Conservation (phyloP, 2,113 vertebrate species). For the Pseudopodoces humilis region DNA sequence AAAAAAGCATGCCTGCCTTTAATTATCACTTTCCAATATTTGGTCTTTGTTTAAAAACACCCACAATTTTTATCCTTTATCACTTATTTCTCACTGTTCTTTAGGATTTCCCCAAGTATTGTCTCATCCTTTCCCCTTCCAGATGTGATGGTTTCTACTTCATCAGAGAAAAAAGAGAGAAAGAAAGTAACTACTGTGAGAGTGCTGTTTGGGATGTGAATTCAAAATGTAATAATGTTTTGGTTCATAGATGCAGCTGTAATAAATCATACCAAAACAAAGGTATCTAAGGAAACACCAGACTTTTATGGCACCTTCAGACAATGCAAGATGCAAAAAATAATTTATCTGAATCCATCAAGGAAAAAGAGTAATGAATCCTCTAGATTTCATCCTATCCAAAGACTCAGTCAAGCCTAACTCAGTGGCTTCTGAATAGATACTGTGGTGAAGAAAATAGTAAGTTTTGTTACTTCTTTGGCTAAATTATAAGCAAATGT, state of each 20-base stretch:
- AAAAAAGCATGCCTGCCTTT: neutral
- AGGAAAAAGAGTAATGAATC: neutral
- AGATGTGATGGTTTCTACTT: neutral
- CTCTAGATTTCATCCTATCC: neutral
- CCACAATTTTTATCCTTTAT: neutral
- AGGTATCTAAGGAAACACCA: neutral
- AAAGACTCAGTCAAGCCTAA: neutral
- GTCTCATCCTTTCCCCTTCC: neutral
- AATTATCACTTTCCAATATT: neutral
- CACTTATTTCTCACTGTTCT: neutral
- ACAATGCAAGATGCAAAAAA: neutral
- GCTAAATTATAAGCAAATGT: neutral
- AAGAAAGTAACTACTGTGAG: neutral
- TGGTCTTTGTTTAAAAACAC: neutral
- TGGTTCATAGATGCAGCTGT: neutral
- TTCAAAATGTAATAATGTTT: neutral
- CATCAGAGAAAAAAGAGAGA: neutral
- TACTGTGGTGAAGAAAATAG: neutral
- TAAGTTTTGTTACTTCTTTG: neutral
- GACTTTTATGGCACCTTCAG: neutral
- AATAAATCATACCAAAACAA: neutral
- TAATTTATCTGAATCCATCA: neutral
- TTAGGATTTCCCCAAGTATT: neutral
- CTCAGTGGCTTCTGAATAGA: neutral
- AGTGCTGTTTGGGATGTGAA: neutral